Evolutionary conservation across 1,140 invertebrate species (phyloP).

Genomic region (Cydia fagiglandana): DNA sequence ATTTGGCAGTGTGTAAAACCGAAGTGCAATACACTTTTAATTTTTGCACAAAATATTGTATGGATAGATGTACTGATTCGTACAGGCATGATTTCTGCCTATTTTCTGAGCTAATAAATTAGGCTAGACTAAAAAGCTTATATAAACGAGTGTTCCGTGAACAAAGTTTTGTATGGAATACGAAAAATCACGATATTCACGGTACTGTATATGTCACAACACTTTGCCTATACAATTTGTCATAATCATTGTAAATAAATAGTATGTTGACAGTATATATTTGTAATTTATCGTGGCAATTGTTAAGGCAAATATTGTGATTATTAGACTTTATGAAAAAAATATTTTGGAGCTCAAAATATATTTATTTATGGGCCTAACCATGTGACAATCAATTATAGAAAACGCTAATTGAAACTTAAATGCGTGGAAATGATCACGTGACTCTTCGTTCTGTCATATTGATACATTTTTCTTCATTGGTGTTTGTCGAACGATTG

Average conservation of each 20-base stretch:
- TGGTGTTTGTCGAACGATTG: too few relatives aligned
- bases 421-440: too few relatives aligned
- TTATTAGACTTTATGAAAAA: background rate
- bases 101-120: background rate
- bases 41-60: background rate
- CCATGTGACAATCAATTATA: too few relatives aligned
- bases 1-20: background rate
- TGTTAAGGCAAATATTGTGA: background rate
- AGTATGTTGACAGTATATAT: background rate
- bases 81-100: background rate
- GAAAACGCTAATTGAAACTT: too few relatives aligned
- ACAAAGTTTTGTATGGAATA: too few relatives aligned
- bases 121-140: too few relatives aligned
- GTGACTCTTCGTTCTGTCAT: too few relatives aligned
- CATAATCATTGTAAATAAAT: background rate
- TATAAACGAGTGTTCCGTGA: too few relatives aligned
- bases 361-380: background rate
- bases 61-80: background rate
- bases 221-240: background rate
- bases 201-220: too few relatives aligned
- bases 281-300: conserved; percentile 2
- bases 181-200: too few relatives aligned
- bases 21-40: background rate
- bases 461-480: too few relatives aligned
- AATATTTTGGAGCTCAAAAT: background rate